Evolutionary conservation across 2,888 invertebrate genomes (phyloP), one percentile per base, ranked within the genome.

Genomic region (Agrochola macilenta): DNA sequence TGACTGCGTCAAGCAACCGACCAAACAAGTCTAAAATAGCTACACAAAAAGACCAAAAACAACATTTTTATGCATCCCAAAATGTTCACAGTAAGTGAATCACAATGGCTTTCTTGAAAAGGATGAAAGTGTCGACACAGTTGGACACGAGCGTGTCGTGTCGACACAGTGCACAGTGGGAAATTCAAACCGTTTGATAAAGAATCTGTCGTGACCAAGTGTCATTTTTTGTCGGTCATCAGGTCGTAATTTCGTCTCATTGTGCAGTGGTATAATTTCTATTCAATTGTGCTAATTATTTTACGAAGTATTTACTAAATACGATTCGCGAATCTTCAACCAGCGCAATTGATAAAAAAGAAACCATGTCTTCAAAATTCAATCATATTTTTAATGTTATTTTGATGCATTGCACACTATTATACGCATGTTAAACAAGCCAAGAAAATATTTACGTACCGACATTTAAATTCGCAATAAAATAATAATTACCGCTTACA

Each of bases 171-270:
- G 87, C 69, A 77, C 87, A 82, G 84, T 87, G 88, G 89, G 89
- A 90, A 92, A 87, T 90, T 90, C 86, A 74, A 78, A 84, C 79
- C 85, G 76, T 89, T 91, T 90, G 85, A 91, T 89, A 92, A 90
- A 90, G 86, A 81, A 39, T 86, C 49, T 87, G 88, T 95, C 94
- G 94, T 95, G 95, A 94, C 91, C 74, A 77, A 81, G 69, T 69
- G 88, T 88, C 88, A 89, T 88, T 91, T 90, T 92, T 92, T 90
- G 90, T 91, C 88, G 89, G 81, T 82, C 71, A 79, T 69, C 65
- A 73, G 81, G 79, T 76, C 81, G 69, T 30, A 54, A 81, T 78
- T 30, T 84, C 65, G 69, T 79, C 65, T 68, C 81, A 74, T 43
- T 66, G 63, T 79, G 74, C 78, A 76, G 61, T 76, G 58, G 43